Evolutionary conservation across 2,797 vertebrate genomes (phyloP), one percentile per base, ranked within the genome.

Genomic region (Poecilia picta): DNA sequence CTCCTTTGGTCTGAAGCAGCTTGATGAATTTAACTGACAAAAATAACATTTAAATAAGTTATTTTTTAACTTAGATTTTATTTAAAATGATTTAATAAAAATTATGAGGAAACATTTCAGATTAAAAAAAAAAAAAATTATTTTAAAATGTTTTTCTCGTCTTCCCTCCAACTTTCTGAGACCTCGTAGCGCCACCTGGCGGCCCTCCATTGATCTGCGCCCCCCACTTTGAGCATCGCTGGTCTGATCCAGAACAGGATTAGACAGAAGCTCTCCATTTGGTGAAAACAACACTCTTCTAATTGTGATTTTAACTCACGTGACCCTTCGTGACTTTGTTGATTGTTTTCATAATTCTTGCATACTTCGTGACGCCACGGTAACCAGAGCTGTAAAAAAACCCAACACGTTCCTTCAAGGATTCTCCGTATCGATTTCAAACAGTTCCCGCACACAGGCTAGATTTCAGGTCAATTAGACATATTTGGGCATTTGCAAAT

Each of bases 401-500:
- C 91, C 2, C 15, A 5, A 5, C 51, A 25, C 12, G 87, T 88
- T 90, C 82, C 88, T 94, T 92, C 89, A 92, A 93, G 91, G 91
- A 88, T 90, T 83, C 87, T 89, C 81, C 89, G 85, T 85, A 95
- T 96, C 91, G 95, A 96, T 96, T 94, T 95, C 91, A 93, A 93
- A 92, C 91, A 88, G 85, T 93, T 94, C 87, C 89, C 88, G 91
- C 91, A 87, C 92, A 95, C 91, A 85, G 93, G 94, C 93, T 90
- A 91, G 90, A 94, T 94, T 95, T 91, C 93, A 93, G 95, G 95
- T 96, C 95, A 95, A 95, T 96, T 95, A 96, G 90, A 94, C 93
- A 94, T 94, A 95, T 95, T 96, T 95, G 92, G 93, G 91, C 92
- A 94, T 94, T 93, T 95, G 94, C 93, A 94, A 95, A 95, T 95